phyloP scores from a whole-genome alignment of 2,888 invertebrate genomes.

The Azorinus chamasolen region DNA sequence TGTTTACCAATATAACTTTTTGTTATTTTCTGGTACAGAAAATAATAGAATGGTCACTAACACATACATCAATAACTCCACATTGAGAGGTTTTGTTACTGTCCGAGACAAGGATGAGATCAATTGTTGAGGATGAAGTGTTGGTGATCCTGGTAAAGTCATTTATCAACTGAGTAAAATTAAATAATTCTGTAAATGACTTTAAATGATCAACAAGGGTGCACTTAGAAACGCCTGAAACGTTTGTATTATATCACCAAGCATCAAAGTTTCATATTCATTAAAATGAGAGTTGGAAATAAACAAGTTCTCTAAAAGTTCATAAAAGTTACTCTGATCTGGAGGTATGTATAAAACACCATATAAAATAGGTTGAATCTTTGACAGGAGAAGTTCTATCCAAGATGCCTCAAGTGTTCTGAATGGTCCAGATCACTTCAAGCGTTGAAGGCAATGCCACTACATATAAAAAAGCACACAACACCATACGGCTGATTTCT shows the following conservation, averaged over 20 bases:
- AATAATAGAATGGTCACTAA: too few relatives aligned
- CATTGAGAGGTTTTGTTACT: background rate
- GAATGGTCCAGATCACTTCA: constrained; percentile 3
- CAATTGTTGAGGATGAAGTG: constrained; percentile 12
- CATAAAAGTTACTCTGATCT: constrained; percentile 13
- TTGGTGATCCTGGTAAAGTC: constrained; percentile 8
- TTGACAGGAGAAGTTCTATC: constrained; percentile 24
- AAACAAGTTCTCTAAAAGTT: constrained; percentile 4
- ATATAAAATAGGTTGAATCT: constrained; percentile 23
- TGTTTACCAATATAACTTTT: constrained; percentile 11
- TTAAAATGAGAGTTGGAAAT: background rate
- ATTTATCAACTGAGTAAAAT: background rate
- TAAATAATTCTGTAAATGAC: background rate
- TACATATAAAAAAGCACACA: too few relatives aligned
- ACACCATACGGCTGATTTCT: too few relatives aligned
- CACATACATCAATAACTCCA: too few relatives aligned
- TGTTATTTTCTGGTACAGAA: too few relatives aligned
- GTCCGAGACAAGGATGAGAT: constrained; percentile 13
- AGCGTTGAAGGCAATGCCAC: background rate
- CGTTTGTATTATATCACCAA: constrained; percentile 5
- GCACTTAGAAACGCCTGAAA: too few relatives aligned
- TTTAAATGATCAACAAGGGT: background rate
- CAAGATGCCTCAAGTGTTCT: constrained; percentile 13
- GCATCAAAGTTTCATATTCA: constrained; percentile 2
- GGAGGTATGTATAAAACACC: constrained; percentile 21